Base-by-base conservation (phyloP, 92 coral and sea anemone genomes). In the Phymanthus crucifer region DNA sequence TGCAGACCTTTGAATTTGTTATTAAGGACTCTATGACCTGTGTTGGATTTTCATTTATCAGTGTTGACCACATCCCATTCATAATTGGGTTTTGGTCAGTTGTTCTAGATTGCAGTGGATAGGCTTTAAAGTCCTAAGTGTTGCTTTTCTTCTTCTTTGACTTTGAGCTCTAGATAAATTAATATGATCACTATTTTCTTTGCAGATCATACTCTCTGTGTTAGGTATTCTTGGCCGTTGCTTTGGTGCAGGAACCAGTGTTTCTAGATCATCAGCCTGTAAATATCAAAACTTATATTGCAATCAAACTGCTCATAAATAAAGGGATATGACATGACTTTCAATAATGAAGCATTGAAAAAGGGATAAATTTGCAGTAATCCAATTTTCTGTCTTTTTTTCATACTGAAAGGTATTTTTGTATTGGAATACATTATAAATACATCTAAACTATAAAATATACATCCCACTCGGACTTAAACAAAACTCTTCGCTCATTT, bases 41-140 rank as follows among this genome's bases (percentile, higher is more conserved):
- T 48, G 40, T 1, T 48, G 80, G 52, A 27, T 27, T 37, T 4
- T 75, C 36, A 57, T 75, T 75, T 13, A 75, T 31, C 40, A 75
- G 38, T 0, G 76, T 80, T 5, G 84, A 71, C 84, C 75, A 80
- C 76, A 71, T 80, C 27, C 84, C 76, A 70, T 52, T 45, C 37
- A 80, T 33, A 10, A 45, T 47, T 35, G 75, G 76, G 64, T 21
- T 36, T 1, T 70, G 13, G n/a, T 46, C 52, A 32, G 66, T 26
- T 79, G 77, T 70, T 43, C 26, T 13, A 46, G 77, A 19, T 77
- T 40, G 66, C 84, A 79, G 66, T 79, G 84, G 27, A 69, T 34
- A 2, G 11, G 29, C 69, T 19, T 79, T 27, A 79, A 37, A 19
- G 66, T 78, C 27, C 9, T 38, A 3, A 48, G 23, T 24, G 76